Base-by-base conservation (phyloP, 2,797 vertebrate genomes). In the Oreonectes daqikongensis region DNA sequence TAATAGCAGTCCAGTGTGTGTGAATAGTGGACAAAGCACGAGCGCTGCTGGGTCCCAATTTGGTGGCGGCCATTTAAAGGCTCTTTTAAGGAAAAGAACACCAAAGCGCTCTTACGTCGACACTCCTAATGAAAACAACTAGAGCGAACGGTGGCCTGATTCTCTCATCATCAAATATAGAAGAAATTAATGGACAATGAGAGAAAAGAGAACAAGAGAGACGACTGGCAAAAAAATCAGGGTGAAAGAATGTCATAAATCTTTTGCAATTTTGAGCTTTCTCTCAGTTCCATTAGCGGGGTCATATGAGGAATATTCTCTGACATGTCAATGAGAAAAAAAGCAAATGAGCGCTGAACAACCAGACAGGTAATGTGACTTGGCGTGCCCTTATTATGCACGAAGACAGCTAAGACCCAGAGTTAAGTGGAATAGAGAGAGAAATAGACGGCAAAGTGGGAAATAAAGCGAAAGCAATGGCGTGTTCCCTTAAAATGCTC, bases 391-490 rank as follows among this genome's bases (percentile, higher is more conserved):
- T 73, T 69, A 72, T 83, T 77, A 72, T 61, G 75, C 65, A 79
- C 50, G 57, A 71, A 76, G 79, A 75, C 53, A 63, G 70, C 52
- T 80, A 71, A 59, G 59, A 64, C 46, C 71, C 55, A 60, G 48
- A 82, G 69, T 53, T 57, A 86, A 77, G 46, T 69, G 80, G 55
- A 77, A 69, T 77, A 82, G 78, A 72, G 68, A 40, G 59, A 84
- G 84, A 74, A 63, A 63, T 48, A 75, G 53, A 72, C 46, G 53
- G 70, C 46, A 75, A 69, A 72, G 78, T 63, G 46, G 77, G 60
- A 81, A 79, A 85, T 70, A 78, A 76, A 77, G 60, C 46, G 61
- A 53, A 69, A 72, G 77, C 72, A 83, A 79, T 42, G 64, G 73
- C 63, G 64, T 72, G 73, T 70, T 75, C 40, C 63, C 69, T 52